Base-by-base conservation (phyloP, 2,797 vertebrate species). In the Microctenopoma steveboyesi region DNA sequence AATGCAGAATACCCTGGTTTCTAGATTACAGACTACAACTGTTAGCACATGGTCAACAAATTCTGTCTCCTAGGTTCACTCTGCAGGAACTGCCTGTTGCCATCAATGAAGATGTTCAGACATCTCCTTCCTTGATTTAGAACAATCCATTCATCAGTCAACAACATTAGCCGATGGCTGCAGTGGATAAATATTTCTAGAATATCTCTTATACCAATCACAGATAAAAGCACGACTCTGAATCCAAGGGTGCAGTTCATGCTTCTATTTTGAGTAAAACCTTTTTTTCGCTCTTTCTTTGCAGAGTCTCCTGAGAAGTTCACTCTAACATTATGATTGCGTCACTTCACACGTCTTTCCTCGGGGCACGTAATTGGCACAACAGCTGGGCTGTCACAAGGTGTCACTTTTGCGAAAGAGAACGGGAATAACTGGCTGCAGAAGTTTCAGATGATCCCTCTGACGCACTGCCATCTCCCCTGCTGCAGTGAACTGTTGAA, bases 301-400 rank as follows among this genome's bases (percentile, higher is more conserved):
- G 45, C 43, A 0, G 47, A 14, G 37, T 50, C 74, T 73, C 67
- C 43, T 40, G 56, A 76, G 64, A 68, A 71, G 71, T 64, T 46
- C 28, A 53, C 60, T 3, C 66, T 69, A 51, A 62, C 79, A 62
- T 78, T 74, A 78, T 13, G 59, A 63, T 88, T 90, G 81, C 86
- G 83, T 89, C 88, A 87, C 65, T 53, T 72, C 78, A 79, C 80
- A 64, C 25, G 25, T 83, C 67, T 86, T 64, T 76, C 69, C 60
- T 51, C 48, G n/a, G 56, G 74, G 78, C 53, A 76, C 46, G 62
- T 81, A 82, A 79, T 75, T 16, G 25, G 59, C 79, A 69, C 72
- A 85, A 83, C 86, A 87, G 84, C 90, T 87, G 88, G 82, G 62
- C 78, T 85, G 86, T 89, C 87, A 88, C 78, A 64, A 74, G 69